A percentile compares a stretch with the other conserved stretches of the same genome.
These are phyloP conservation scores for Carollia perspicillata DNA, from an alignment of 2,113 vertebrate genomes.

Conservation along the genomic window DNA sequence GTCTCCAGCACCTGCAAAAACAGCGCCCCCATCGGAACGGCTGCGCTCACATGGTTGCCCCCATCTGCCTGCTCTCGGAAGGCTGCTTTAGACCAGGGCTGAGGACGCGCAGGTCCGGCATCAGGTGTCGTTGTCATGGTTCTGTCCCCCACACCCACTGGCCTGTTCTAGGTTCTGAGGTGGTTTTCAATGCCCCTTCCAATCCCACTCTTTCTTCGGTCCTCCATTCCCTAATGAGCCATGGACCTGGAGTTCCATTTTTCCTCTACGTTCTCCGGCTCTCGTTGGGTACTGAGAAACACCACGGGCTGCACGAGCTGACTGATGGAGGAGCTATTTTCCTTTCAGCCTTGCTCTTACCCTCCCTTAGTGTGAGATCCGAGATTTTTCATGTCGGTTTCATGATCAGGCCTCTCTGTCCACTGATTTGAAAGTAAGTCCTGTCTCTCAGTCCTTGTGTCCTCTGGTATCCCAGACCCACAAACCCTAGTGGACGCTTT, in stretches of 20 bases:
- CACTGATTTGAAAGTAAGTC: neutral
- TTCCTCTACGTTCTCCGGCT: neutral
- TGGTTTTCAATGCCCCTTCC: neutral
- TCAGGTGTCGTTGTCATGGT: neutral
- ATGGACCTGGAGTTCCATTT: neutral
- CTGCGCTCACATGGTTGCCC: fast-evolving
- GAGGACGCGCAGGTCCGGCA: neutral
- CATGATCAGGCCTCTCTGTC: neutral
- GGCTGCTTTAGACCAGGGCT: neutral
- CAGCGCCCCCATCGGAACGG: neutral
- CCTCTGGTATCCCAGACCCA: neutral
- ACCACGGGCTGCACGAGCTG: neutral
- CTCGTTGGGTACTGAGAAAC: neutral
- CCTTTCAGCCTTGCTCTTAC: neutral
- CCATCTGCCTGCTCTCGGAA: neutral
- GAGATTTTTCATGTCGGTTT: neutral
- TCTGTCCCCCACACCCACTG: neutral
- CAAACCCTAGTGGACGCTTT: neutral
- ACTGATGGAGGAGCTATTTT: neutral
- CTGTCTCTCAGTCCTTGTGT: neutral
- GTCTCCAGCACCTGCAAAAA: neutral
- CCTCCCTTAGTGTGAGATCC: neutral
- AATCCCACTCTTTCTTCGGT: neutral
- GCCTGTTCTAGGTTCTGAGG: neutral
- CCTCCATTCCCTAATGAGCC: neutral